Evolutionary conservation across 2,113 vertebrate genomes (phyloP).

Genomic region (Hippolais icterina): DNA sequence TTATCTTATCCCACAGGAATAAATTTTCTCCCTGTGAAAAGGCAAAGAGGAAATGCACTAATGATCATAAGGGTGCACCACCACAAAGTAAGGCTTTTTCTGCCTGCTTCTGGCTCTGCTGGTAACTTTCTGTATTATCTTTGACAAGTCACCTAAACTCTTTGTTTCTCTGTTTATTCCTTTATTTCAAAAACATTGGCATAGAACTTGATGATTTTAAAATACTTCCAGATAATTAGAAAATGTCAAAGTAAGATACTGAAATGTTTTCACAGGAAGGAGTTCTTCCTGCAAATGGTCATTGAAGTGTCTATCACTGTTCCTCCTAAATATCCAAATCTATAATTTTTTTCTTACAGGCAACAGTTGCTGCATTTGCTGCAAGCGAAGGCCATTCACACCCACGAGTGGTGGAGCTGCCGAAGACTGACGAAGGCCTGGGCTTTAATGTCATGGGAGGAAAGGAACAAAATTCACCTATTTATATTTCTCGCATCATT

Average conservation of each 20-base stretch:
- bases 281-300: slow-evolving; percentile 11
- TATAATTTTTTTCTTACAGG: slow-evolving; percentile 74
- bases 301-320: neutral
- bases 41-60: neutral
- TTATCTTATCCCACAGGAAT: neutral
- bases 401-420: slow-evolving; percentile 94
- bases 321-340: slow-evolving; percentile 29
- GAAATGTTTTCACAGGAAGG: neutral
- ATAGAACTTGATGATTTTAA: neutral
- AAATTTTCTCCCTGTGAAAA: neutral
- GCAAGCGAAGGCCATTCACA: slow-evolving; percentile 98
- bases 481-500: slow-evolving; percentile 99
- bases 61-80: neutral
- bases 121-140: neutral
- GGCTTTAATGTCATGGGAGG: slow-evolving; percentile 99
- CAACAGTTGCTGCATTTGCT: slow-evolving; percentile 97
- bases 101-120: neutral
- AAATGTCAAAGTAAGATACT: neutral
- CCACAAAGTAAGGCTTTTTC: neutral
- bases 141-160: neutral
- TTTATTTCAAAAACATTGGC: slow-evolving; percentile 11
- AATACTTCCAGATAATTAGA: neutral
- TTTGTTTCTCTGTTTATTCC: neutral
- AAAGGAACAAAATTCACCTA: slow-evolving; percentile 98
- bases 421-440: slow-evolving; percentile 98